Percentiles rank a stretch among this genome's conserved stretches.
Conservation (phyloP, 2,797 vertebrate species). For the Streptopelia turtur region DNA sequence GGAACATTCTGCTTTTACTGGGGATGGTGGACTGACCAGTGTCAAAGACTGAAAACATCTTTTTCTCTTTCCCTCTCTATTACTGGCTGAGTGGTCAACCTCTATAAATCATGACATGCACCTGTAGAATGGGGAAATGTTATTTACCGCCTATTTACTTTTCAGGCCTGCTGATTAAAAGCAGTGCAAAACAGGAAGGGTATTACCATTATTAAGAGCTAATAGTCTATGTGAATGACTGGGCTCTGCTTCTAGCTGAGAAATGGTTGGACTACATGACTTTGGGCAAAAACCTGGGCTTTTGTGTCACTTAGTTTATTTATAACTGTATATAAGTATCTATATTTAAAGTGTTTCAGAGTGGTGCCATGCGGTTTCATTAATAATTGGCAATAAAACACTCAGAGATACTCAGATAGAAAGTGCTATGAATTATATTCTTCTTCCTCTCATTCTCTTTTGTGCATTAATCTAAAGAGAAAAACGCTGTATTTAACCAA, state of each 20-base stretch:
- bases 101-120: background rate
- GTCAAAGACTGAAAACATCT: background rate
- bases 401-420: background rate
- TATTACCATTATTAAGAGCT: background rate
- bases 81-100: background rate
- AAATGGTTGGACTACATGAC: background rate
- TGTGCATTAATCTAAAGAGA: background rate
- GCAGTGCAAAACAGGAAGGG: background rate
- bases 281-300: background rate
- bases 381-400: slow-evolving; percentile 36
- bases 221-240: background rate
- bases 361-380: background rate
- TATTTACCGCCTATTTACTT: background rate
- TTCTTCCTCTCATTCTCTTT: background rate
- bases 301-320: slow-evolving; percentile 10
- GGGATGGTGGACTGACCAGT: background rate
- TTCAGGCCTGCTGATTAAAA: background rate
- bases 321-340: background rate
- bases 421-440: background rate
- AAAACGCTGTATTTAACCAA: slow-evolving; percentile 41
- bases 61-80: background rate
- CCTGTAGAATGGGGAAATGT: background rate
- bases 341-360: slow-evolving; percentile 30
- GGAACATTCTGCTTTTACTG: background rate
- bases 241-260: background rate